A percentile compares a stretch with the other conserved stretches of the same genome.
These are phyloP conservation scores for Limosa lapponica DNA, from an alignment of 2,797 vertebrate species.

Conservation along the genomic window DNA sequence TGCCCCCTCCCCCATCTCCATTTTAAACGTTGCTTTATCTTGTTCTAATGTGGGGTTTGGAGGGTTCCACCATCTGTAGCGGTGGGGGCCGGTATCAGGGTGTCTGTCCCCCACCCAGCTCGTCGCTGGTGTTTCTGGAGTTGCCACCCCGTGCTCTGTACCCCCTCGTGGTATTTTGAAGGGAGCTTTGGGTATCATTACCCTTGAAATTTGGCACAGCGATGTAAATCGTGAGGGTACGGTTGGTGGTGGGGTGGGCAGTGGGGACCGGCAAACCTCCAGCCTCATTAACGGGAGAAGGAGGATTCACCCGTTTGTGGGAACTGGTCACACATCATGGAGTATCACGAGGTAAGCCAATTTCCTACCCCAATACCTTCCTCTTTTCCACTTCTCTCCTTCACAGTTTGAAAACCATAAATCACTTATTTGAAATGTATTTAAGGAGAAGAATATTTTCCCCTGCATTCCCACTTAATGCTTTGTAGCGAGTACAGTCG, in stretches of 20 bases:
- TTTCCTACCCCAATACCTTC: slow-evolving; percentile 52
- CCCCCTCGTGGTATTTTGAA: neutral
- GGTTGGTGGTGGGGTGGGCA: neutral
- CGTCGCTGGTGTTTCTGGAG: neutral
- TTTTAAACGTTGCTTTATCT: neutral
- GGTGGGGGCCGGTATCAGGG: neutral
- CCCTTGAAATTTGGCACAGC: neutral
- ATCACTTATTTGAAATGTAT: slow-evolving; percentile 34
- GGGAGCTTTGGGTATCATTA: neutral
- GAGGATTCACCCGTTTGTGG: neutral
- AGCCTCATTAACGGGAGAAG: neutral
- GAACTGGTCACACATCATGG: neutral
- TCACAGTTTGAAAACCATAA: slow-evolving; percentile 40
- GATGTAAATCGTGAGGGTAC: neutral
- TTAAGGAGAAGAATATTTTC: slow-evolving; percentile 53
- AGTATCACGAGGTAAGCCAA: neutral
- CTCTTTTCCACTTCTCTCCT: slow-evolving; percentile 40
- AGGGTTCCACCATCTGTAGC: neutral
- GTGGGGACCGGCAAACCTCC: neutral
- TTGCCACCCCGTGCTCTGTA: accelerated
- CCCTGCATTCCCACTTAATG: slow-evolving; percentile 21
- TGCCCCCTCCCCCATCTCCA: neutral
- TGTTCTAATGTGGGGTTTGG: neutral
- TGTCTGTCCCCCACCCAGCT: neutral
- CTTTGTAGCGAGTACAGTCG: slow-evolving; percentile 21